Evolutionary conservation across 2,113 vertebrate species (phyloP).

Genomic region (Falcunculus frontatus): DNA sequence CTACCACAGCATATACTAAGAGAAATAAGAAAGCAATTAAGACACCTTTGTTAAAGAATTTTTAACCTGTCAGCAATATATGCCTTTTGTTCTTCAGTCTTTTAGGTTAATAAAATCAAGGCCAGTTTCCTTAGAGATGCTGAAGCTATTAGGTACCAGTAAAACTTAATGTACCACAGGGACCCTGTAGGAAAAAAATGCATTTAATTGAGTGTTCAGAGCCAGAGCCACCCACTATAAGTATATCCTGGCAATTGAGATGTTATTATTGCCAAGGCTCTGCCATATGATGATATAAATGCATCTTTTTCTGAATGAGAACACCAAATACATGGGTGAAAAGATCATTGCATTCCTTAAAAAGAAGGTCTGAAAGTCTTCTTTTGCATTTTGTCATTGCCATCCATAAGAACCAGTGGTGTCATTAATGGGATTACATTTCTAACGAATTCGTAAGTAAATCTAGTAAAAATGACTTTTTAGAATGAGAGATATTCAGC

Average conservation of each 20-base stretch:
- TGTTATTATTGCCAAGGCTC: conserved; percentile 38
- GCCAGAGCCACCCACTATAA: conserved; percentile 34
- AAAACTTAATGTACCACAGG: conserved; percentile 60
- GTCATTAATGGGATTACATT: neutral
- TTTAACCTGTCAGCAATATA: conserved; percentile 57
- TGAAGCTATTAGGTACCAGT: conserved; percentile 60
- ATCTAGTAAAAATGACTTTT: neutral
- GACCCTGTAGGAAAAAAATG: conserved; percentile 13
- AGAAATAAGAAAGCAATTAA: conserved; percentile 44
- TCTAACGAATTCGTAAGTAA: neutral
- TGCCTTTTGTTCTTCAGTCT: conserved; percentile 48
- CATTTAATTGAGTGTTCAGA: conserved; percentile 62
- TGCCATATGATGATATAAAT: conserved; percentile 22
- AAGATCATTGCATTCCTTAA: neutral
- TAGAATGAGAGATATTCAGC: neutral
- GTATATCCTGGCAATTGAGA: conserved; percentile 51
- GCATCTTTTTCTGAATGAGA: conserved; percentile 28
- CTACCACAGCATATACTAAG: neutral
- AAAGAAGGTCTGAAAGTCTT: neutral
- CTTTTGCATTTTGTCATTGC: neutral
- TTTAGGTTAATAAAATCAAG: conserved; percentile 65
- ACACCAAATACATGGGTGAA: neutral
- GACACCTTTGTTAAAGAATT: conserved; percentile 50
- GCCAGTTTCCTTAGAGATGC: conserved; percentile 44
- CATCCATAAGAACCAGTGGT: neutral